Evolutionary conservation across 2,113 vertebrate species (phyloP).

Genomic region (Dendrocopos noguchii): DNA sequence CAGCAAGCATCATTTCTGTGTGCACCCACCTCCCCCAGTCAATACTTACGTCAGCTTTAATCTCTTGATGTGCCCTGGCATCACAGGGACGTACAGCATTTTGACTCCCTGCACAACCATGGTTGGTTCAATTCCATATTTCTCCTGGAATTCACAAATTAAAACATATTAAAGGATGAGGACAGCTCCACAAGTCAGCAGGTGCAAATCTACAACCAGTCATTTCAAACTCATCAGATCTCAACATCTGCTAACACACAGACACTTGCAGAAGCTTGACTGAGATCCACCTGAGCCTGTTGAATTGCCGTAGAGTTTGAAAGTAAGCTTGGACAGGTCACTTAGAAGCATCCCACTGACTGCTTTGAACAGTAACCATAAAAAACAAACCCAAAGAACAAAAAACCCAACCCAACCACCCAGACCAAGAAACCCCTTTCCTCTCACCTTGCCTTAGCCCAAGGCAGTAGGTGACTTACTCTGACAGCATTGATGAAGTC

Average conservation of each 20-base stretch:
- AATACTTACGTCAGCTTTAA: slow-evolving; percentile 93
- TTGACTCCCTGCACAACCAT: slow-evolving; percentile 99
- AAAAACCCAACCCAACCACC: not conserved
- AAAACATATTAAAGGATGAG: not conserved
- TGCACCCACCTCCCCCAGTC: not conserved
- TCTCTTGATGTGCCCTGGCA: slow-evolving; percentile 96
- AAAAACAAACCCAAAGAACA: not conserved
- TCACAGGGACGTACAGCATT: slow-evolving; percentile 98
- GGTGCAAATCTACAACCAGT: not conserved
- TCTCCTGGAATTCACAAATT: slow-evolving; percentile 82
- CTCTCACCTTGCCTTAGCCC: not conserved
- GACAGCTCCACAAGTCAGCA: not conserved
- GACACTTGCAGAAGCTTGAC: not conserved
- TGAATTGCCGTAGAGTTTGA: not conserved
- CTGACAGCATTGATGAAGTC: slow-evolving; percentile 95
- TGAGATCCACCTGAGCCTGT: not conserved
- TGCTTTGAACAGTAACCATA: not conserved
- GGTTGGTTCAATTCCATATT: slow-evolving; percentile 94
- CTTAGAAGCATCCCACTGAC: not conserved
- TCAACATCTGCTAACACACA: not conserved
- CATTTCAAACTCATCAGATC: not conserved
- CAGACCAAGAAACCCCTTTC: not conserved
- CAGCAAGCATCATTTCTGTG: not conserved
- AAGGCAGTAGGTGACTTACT: slow-evolving; percentile 76
- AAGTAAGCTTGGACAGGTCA: not conserved